Conservation (phyloP, 2,888 invertebrate genomes). For the Dicranocentrus wangi region DNA sequence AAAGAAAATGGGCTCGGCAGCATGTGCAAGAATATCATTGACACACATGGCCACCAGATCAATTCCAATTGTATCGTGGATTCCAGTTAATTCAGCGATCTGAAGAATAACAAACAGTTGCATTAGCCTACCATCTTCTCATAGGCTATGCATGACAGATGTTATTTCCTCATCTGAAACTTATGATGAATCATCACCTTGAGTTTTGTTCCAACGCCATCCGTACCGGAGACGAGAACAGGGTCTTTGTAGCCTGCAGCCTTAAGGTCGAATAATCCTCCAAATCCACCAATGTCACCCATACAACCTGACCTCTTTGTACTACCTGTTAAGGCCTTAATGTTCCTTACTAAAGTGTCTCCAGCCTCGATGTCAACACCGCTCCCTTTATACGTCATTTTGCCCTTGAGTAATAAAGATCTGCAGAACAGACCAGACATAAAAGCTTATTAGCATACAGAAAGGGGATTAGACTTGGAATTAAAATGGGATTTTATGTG, state of each 20-base stretch:
- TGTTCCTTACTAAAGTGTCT: conserved; percentile 85
- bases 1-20: conserved; percentile 96
- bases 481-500: conserved; percentile 7
- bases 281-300: conserved; percentile 92
- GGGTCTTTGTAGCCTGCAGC: conserved; percentile 86
- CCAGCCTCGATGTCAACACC: conserved; percentile 97
- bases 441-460: not conserved
- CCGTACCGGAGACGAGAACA: conserved; percentile 92
- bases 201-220: conserved; percentile 97
- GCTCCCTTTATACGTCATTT: conserved; percentile 88
- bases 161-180: not conserved
- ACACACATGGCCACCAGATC: conserved; percentile 99
- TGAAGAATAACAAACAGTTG: conserved; percentile 75
- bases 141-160: not conserved
- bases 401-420: conserved; percentile 79
- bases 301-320: conserved; percentile 87
- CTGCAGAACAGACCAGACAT: conserved; percentile 73
- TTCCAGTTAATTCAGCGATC: conserved; percentile 87
- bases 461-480: conserved; percentile 30
- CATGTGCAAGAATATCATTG: conserved; percentile 95
- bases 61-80: conserved; percentile 90
- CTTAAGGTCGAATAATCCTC: conserved; percentile 91
- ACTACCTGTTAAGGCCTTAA: conserved; percentile 87
- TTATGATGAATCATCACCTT: conserved; percentile 79
- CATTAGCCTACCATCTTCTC: too few relatives aligned